Evolutionary conservation across 2,113 vertebrate species (phyloP).

Genomic region (Erythrolamprus reginae): DNA sequence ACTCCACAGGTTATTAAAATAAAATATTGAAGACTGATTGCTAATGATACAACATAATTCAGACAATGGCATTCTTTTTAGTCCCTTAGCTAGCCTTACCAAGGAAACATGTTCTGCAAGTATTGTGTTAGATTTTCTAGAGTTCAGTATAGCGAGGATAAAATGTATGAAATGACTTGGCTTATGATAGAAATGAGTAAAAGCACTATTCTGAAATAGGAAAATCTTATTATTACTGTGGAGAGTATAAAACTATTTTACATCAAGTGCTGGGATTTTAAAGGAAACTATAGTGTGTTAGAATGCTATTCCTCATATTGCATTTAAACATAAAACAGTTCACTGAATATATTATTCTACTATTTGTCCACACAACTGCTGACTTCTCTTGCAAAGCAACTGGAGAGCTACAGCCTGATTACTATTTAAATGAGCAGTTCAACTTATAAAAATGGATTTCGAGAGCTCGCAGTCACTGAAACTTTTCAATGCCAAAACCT

Average conservation of each 20-base stretch:
- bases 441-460: neutral
- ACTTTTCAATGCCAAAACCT: neutral
- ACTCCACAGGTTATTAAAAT: constrained; percentile 34
- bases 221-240: constrained; percentile 34
- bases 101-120: constrained; percentile 68
- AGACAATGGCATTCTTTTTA: constrained; percentile 68
- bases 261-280: constrained; percentile 2
- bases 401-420: neutral
- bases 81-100: constrained; percentile 60
- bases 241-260: constrained; percentile 32
- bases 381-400: neutral
- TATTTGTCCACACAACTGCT: neutral
- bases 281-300: constrained; percentile 34
- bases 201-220: constrained; percentile 37
- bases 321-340: neutral
- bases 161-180: constrained; percentile 53
- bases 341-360: neutral
- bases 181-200: constrained; percentile 48
- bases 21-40: constrained; percentile 44
- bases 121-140: constrained; percentile 60
- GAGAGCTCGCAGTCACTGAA: neutral
- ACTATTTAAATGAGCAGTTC: neutral
- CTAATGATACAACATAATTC: constrained; percentile 55
- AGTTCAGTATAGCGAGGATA: constrained; percentile 52
- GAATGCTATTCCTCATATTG: neutral